Conservation (phyloP, 2,113 vertebrate species). For the Petroica traversi region DNA sequence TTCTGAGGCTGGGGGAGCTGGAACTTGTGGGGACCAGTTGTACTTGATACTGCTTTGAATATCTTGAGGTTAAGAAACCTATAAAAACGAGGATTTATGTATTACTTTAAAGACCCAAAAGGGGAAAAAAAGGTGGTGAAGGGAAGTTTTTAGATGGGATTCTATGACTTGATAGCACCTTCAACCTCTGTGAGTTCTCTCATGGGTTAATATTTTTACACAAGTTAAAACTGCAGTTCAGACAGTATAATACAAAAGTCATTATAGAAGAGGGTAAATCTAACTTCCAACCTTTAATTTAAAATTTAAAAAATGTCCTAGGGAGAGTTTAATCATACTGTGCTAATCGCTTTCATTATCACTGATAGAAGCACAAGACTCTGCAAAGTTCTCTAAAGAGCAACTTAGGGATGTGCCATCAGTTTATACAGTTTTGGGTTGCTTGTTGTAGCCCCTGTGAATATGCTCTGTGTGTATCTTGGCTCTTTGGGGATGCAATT, state of each 20-base stretch:
- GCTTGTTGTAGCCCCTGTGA: background rate
- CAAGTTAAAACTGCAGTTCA: background rate
- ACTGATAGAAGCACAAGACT: background rate
- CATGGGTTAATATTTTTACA: background rate
- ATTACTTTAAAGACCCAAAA: background rate
- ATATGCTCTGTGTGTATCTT: background rate
- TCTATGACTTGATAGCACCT: background rate
- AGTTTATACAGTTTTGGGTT: background rate
- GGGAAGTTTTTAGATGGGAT: background rate
- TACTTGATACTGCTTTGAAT: too few relatives aligned
- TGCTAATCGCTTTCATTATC: background rate
- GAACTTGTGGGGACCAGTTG: too few relatives aligned
- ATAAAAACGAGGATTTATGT: background rate
- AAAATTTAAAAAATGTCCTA: background rate
- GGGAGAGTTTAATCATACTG: background rate
- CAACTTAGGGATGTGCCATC: background rate
- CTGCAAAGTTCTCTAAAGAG: conserved; percentile 17
- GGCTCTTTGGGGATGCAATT: background rate
- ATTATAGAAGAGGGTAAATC: background rate
- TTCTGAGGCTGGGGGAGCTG: too few relatives aligned
- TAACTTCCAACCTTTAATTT: background rate
- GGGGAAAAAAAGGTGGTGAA: background rate
- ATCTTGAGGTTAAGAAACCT: background rate
- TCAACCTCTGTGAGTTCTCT: background rate
- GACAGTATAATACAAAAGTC: background rate